These are phyloP conservation scores for Pica pica DNA, from an alignment of 2,113 vertebrate species.

Conservation along the genomic window DNA sequence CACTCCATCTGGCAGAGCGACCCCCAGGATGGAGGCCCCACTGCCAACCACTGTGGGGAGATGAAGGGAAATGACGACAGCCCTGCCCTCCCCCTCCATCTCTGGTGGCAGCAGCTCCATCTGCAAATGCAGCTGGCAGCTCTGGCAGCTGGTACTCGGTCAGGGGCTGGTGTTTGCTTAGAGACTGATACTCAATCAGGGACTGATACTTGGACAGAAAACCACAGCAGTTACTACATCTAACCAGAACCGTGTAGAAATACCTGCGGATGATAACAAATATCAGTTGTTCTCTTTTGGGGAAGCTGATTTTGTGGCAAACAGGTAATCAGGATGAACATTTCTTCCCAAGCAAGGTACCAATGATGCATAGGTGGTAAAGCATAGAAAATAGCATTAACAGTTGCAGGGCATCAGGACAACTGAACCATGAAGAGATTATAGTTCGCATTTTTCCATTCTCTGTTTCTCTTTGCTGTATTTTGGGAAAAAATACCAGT, in stretches of 20 bases:
- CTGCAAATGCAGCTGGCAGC: too few species aligned
- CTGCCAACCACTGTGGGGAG: fast-evolving
- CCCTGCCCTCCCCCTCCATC: too few species aligned
- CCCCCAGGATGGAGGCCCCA: too few species aligned
- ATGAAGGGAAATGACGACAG: too few species aligned
- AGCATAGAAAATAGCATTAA: neutral
- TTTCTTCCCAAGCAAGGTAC: neutral
- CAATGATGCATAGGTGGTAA: neutral
- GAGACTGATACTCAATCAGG: too few species aligned
- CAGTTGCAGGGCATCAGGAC: neutral
- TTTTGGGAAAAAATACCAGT: neutral
- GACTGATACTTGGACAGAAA: neutral
- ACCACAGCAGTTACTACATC: neutral
- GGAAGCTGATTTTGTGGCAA: neutral
- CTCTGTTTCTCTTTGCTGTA: neutral
- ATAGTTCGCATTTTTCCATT: neutral
- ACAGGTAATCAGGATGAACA: neutral
- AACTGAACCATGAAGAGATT: neutral
- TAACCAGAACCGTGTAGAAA: neutral
- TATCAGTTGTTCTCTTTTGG: neutral
- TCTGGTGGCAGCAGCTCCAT: neutral
- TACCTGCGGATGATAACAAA: neutral
- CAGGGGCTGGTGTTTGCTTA: too few species aligned
- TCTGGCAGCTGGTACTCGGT: neutral
- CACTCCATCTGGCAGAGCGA: fast-evolving